Percentiles rank a stretch among this genome's conserved stretches.
These are phyloP conservation scores for Caenorhabditis imperialis DNA, from an alignment of 2,888 invertebrate genomes.

Conservation along the genomic window DNA sequence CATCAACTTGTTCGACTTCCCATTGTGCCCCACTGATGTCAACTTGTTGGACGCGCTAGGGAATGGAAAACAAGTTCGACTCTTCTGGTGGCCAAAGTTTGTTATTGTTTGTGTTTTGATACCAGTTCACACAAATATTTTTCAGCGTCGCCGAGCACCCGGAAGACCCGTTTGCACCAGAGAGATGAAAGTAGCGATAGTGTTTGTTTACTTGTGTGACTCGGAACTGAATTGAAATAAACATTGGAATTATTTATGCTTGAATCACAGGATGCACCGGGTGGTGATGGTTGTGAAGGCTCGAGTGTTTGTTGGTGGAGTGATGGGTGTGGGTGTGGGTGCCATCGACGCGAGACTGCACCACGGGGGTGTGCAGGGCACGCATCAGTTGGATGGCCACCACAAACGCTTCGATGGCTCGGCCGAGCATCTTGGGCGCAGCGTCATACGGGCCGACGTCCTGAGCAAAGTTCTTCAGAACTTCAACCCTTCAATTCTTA, in stretches of 20 bases:
- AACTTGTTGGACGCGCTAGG: conserved; percentile 13
- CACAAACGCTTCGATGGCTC: conserved; percentile 27
- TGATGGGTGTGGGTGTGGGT: conserved; percentile 7
- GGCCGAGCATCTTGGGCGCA: conserved; percentile 33
- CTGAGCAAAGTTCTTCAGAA: conserved; percentile 6
- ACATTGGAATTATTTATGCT: no score
- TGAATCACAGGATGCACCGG: conserved; percentile 1
- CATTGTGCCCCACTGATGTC: conserved; percentile 20
- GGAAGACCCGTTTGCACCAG: conserved; percentile 62
- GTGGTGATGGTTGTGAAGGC: conserved; percentile 1
- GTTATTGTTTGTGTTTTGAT: not conserved
- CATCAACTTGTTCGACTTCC: conserved; percentile 43
- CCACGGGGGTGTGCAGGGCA: not conserved
- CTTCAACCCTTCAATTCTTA: not conserved
- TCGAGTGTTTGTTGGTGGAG: conserved; percentile 2
- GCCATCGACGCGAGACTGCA: not conserved
- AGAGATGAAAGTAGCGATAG: conserved; percentile 33
- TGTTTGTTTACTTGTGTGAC: not conserved
- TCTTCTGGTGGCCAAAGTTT: conserved; percentile 52
- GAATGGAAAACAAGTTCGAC: conserved; percentile 4
- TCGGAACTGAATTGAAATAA: no score
- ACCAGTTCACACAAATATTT: not conserved
- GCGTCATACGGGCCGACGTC: conserved; percentile 22
- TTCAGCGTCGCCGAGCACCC: conserved; percentile 58
- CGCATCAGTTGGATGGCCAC: conserved; percentile 18